Base-by-base conservation (phyloP, 2,113 vertebrate genomes). In the Rhombomys opimus region DNA sequence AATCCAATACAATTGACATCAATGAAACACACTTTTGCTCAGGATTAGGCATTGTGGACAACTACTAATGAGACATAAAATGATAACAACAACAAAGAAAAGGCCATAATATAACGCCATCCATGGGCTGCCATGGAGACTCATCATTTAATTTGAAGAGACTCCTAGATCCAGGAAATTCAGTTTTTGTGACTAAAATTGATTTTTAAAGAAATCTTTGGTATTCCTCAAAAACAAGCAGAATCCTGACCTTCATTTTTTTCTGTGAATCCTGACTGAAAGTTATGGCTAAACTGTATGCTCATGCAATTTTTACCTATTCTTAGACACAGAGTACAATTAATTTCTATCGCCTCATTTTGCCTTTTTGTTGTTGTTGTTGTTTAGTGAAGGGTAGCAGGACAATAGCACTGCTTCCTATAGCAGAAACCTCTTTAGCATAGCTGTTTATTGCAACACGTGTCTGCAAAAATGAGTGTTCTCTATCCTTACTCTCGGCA, bases 381-480 rank as follows among this genome's bases (percentile, higher is more conserved):
- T 46, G 46, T 82, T 77, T 95, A 50, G 35, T 92, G 75, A 50
- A 65, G 63, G 46, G 75, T 82, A 38, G 89, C 52, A 52, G 63
- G 67, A 91, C 78, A 68, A 87, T 63, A 80, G 75, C 38, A 75
- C 68, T n/a, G 68, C 23, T 63, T 89, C 52, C 75, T 82, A 25
- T 20, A 91, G 68, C 50, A 75, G 57, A 84, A 95, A 57, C 46
- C 70, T 77, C 87, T 75, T 65, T 22, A 8, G 52, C 2, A 15
- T 59, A 92, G 14, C 41, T 94, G 59, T 91, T 54, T 61, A 70
- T 67, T 90, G n/a, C 2, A 23, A 93, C 52, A 89, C 9, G 85
- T 11, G 12, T 65, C 59, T 46, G 23, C 52, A 61, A 77, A 92
- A 38, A 63, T 22, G 8, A 72, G 75, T 87, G 77, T 0, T 25